Evolutionary conservation across 2,113 vertebrate species (phyloP).

Genomic region (Bambusicola thoracicus): DNA sequence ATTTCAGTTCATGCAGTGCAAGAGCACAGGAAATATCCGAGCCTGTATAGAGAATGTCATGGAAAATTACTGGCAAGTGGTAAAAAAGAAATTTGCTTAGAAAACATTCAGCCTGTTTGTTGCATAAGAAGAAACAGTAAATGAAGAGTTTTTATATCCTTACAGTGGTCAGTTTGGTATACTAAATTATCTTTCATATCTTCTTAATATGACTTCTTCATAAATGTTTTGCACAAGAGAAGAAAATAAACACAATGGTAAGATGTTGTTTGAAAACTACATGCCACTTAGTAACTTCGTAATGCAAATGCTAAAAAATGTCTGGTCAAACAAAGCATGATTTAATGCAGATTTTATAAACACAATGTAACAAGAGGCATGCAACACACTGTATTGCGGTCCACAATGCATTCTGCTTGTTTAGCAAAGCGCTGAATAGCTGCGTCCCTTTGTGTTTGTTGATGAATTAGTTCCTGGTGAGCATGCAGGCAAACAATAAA

Average conservation of each 20-base stretch:
- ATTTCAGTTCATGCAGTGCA: not conserved
- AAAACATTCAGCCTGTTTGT: not conserved
- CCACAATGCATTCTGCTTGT: slow-evolving; percentile 13
- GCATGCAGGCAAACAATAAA: slow-evolving; percentile 48
- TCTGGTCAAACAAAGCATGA: not conserved
- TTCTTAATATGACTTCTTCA: slow-evolving; percentile 31
- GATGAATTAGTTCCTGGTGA: slow-evolving; percentile 8
- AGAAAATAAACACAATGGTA: slow-evolving; percentile 22
- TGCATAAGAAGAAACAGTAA: not conserved
- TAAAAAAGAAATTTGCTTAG: not conserved
- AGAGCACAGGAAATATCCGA: not conserved
- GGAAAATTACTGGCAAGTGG: not conserved
- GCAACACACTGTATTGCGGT: not conserved
- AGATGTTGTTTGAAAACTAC: not conserved
- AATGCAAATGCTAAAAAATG: not conserved
- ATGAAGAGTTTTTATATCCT: not conserved
- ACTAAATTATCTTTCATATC: not conserved
- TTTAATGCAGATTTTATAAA: slow-evolving; percentile 15
- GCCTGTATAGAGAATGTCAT: not conserved
- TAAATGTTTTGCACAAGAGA: slow-evolving; percentile 34
- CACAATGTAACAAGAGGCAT: slow-evolving; percentile 16
- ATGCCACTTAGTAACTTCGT: not conserved
- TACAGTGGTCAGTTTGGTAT: not conserved
- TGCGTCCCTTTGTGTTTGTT: slow-evolving; percentile 28
- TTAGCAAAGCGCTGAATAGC: slow-evolving; percentile 45